Evolutionary conservation across 1,140 invertebrate genomes (phyloP), one percentile per base, ranked within the genome.

Genomic region (Drosophila quadrilineata): DNA sequence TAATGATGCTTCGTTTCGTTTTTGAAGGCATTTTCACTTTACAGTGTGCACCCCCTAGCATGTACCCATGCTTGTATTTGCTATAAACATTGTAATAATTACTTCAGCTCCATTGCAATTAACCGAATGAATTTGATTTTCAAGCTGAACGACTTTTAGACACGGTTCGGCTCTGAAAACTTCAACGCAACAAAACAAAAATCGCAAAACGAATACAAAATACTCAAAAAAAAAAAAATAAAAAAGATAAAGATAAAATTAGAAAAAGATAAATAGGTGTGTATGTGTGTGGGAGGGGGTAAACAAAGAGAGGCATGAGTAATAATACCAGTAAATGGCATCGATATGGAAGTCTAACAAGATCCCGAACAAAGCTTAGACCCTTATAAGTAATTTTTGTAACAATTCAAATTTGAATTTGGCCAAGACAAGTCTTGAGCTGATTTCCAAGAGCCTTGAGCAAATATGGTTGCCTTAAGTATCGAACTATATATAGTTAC

Each of bases 51-150:
- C 21, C 49, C 0, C 3, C 17, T 33, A 14, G 21, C 31, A n/a
- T 31, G n/a, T 31, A 50, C 6, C 24, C 21, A 9, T 24, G 6
- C 17, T 36, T 26, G 14, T 43, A 12, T 45, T 26, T 31, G 29
- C n/a, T 53, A 40, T 45, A 45, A 8, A n/a, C n/a, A n/a, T n/a
- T n/a, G 28, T 43, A 56, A 40, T 65, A 70, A 77, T 79, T 79
- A 73, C 57, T 59, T 76, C 70, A 59, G 46, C 36, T n/a, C 56
- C 72, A 63, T 72, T 77, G 76, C 71, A 75, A 75, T 80, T 80
- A 80, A 63, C 58, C 58, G 65, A 69, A 68, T 60, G 77, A 74
- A 85, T 77, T 68, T 40, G 67, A 84, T 85, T 85, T 84, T 84
- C 79, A 79, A 84, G 74, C 79, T 84, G 74, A 84, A 67, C 74